A percentile compares a stretch with the other conserved stretches of the same genome.
These are phyloP conservation scores for Zoroaster sp. DNA, from an alignment of 53 echinoderm and acorn worm genomes.

Conservation along the genomic window DNA sequence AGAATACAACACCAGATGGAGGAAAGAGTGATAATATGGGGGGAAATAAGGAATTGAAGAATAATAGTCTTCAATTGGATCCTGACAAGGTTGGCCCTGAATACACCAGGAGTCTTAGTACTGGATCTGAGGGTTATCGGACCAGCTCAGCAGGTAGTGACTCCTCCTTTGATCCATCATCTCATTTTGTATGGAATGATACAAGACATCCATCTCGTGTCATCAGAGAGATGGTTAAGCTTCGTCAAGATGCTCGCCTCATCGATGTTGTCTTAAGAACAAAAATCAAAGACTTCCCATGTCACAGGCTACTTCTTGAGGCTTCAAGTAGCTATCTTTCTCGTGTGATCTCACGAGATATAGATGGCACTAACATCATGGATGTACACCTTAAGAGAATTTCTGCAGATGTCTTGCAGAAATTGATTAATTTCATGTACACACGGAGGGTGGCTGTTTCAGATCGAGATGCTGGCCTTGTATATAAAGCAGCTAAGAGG, in stretches of 20 bases:
- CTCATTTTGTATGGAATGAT: conserved; percentile 73
- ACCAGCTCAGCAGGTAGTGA: conserved; percentile 68
- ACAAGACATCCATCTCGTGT: conserved; percentile 68
- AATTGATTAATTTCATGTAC: conserved; percentile 81
- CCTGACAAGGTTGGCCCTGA: not conserved
- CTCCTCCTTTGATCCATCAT: conserved; percentile 57
- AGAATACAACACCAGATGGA: not conserved
- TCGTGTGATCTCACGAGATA: conserved; percentile 67
- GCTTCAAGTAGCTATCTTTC: conserved; percentile 74
- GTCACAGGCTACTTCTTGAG: conserved; percentile 87
- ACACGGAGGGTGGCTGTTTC: conserved; percentile 85
- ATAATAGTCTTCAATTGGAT: not conserved
- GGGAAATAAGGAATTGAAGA: not conserved
- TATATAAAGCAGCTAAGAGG: conserved; percentile 73
- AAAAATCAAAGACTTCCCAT: conserved; percentile 78
- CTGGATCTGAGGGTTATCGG: conserved; percentile 56
- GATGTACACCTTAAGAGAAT: conserved; percentile 85
- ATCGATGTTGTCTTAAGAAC: conserved; percentile 86
- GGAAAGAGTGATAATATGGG: not conserved
- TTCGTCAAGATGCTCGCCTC: conserved; percentile 77
- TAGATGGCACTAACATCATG: conserved; percentile 76
- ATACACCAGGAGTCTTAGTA: conserved; percentile 36
- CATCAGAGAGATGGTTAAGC: conserved; percentile 72
- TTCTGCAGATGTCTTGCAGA: conserved; percentile 79
- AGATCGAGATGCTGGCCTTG: conserved; percentile 74